Evolutionary conservation across 2,797 vertebrate species (phyloP), one percentile per base, ranked within the genome.

Genomic region (Aldrovandia affinis): DNA sequence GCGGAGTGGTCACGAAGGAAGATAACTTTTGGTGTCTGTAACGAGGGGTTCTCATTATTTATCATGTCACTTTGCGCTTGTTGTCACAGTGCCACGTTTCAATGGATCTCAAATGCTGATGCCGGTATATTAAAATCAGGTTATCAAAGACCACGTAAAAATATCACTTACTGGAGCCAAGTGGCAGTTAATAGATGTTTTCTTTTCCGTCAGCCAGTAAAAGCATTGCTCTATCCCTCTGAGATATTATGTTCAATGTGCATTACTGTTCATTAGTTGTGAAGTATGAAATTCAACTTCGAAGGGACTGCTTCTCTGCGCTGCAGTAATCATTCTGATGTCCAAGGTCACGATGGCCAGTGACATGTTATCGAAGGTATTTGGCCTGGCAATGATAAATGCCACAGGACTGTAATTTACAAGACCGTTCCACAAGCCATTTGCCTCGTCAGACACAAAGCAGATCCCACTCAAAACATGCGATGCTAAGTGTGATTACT

Each of bases 381-480:
- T 87, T 33, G 57, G 59, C 86, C 83, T 85, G 82, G 85, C 86
- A 82, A 85, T 61, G 82, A 81, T 57, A 81, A 86, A 81, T 80
- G 84, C 82, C 83, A 84, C 80, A 81, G 82, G 81, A 65, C 81
- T 80, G 68, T 59, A 83, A 77, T 59, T 81, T 82, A 83, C 44
- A 55, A 85, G 86, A 78, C 59, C 83, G 54, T 57, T 59, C 73
- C 83, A 77, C 22, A 57, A 50, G 77, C 83, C 57, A 39, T 84
- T 73, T 86, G 85, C 81, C 86, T 79, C n/a, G 78, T 57, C 79
- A 68, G 88, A 91, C 86, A 89, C 52, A 82, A 89, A 90, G 78
- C 91, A 90, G 89, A 85, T 78, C 84, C 80, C 84, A 84, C 83
- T 90, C 87, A 90, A 89, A 90, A 82, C 73, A 52, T 47, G 1